Evolutionary conservation across 2,797 vertebrate species (phyloP).

Genomic region (Enteromius radiatus): DNA sequence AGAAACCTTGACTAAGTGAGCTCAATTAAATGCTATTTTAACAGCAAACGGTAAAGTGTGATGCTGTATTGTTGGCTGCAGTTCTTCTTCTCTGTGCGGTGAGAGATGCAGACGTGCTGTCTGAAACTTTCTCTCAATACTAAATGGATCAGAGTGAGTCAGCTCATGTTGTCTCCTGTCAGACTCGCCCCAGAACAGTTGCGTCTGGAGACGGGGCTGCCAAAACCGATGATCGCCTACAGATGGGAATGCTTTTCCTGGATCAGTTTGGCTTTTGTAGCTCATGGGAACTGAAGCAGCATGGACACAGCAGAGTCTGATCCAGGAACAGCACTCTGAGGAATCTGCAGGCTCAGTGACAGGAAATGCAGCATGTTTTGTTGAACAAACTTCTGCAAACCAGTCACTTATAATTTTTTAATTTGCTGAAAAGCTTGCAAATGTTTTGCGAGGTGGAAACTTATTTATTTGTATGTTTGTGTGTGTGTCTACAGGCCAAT

Average conservation of each 20-base stretch:
- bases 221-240: conserved; percentile 24
- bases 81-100: background rate
- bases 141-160: conserved; percentile 26
- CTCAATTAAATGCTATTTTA: background rate
- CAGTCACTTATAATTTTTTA: background rate
- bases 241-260: conserved; percentile 27
- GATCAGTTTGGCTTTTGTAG: conserved; percentile 36
- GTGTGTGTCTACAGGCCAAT: conserved; percentile 83
- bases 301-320: background rate
- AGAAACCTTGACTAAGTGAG: background rate
- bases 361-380: conserved; percentile 12
- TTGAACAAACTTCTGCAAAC: background rate
- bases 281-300: conserved; percentile 10
- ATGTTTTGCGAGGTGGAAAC: background rate
- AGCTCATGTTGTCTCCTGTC: conserved; percentile 36
- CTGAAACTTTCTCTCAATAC: conserved; percentile 15
- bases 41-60: background rate
- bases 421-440: conserved; percentile 1
- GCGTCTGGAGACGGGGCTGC: conserved; percentile 22
- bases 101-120: conserved; percentile 1
- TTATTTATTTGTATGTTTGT: background rate
- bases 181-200: conserved; percentile 7
- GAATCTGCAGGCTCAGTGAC: conserved; percentile 20
- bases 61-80: background rate
- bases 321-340: conserved; percentile 29